Evolutionary conservation across 2,113 vertebrate genomes (phyloP), one percentile per base, ranked within the genome.

Genomic region (Leptodactylus fuscus): DNA sequence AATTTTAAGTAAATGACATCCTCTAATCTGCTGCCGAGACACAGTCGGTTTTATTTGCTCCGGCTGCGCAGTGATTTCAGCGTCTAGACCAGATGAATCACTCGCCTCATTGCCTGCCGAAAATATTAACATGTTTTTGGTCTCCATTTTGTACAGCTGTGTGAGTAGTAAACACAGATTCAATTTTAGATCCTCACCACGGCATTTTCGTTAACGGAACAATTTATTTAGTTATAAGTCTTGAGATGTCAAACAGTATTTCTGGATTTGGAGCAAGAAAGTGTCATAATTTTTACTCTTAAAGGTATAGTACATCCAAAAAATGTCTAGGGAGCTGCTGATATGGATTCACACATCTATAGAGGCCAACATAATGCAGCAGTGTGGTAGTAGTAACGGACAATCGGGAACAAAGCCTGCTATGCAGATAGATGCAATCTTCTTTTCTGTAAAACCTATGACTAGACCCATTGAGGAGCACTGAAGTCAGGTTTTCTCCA

Each of bases 1-100:
- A 67, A 85, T 85, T 85, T 78, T 85, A 85, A 85, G 82, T 78
- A 67, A 84, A 78, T 78, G 83, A 85, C 83, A 85, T 78, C 55
- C 58, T 34, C 83, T 85, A 85, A 85, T 85, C 83, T 85, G 83
- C 73, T 16, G 15, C 65, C 65, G 83, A 48, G 48, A 76, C 71
- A 76, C 51, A 44, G 82, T 32, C 29, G 11, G 82, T 48, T 85
- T 85, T 85, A 85, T 77, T 85, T 85, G 83, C 83, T 77, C 73
- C 32, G n/a, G 32, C 73, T 85, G 83, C 65, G 65, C 49, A 65
- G 76, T 85, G 55, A 85, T 85, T 85, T 85, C 55, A 69, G 83
- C 58, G 83, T 85, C 83, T 85, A 85, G 83, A 85, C 83, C 29
- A 75, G 74, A 85, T 85, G 55, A 85, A 78, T 85, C 83, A 69